Percentiles rank a stretch among this genome's conserved stretches.
Conservation (phyloP, 2,888 invertebrate genomes). For the Apamea epomidion region DNA sequence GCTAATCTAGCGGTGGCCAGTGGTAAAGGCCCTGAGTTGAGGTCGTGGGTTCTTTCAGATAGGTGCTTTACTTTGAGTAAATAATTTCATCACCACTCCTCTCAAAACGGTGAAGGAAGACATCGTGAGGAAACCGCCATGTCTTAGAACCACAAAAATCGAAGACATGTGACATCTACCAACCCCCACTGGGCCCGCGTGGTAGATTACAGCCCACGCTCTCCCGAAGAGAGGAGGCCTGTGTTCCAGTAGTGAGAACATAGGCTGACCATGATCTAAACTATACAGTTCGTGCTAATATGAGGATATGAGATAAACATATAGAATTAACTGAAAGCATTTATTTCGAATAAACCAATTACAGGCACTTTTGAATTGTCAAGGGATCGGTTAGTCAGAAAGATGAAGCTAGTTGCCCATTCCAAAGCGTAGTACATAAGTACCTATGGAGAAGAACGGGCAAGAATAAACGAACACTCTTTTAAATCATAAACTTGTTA, state of each 20-base stretch:
- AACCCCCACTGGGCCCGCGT: neutral
- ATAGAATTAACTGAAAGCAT: too few species aligned
- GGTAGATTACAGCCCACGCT: neutral
- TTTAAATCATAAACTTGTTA: too few species aligned
- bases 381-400: too few species aligned
- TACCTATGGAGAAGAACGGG: too few species aligned
- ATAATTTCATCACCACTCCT: neutral
- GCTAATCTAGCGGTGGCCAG: neutral
- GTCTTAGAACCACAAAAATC: neutral
- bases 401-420: too few species aligned
- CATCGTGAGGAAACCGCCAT: neutral
- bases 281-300: neutral
- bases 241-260: neutral
- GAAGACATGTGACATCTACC: neutral
- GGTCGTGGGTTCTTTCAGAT: neutral
- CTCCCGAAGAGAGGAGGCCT: neutral
- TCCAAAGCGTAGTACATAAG: too few species aligned
- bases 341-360: too few species aligned
- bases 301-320: too few species aligned
- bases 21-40: neutral
- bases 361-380: too few species aligned
- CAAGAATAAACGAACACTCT: too few species aligned
- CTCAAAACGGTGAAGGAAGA: neutral
- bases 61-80: neutral
- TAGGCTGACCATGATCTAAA: neutral